phyloP scores from a whole-genome alignment of 1,140 invertebrate species.

The Aphelinus certus region DNA sequence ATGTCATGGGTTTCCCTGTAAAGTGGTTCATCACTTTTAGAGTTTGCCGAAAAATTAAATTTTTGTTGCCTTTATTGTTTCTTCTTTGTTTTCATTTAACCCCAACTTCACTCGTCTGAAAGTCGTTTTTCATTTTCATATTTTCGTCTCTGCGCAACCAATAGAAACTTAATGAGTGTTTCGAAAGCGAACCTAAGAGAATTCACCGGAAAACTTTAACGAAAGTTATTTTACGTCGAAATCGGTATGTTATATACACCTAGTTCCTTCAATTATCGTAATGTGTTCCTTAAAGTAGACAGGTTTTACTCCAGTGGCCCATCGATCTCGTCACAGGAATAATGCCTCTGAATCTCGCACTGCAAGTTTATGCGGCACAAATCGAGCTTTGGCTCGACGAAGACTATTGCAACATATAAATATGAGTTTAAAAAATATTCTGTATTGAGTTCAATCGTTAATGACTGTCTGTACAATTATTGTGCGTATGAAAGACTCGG shows the following conservation, averaged over 20 bases:
- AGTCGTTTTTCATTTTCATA: constrained; percentile 43
- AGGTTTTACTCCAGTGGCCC: constrained; percentile 46
- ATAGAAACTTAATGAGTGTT: constrained; percentile 47
- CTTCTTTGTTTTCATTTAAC: constrained; percentile 39
- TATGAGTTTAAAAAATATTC: constrained; percentile 37
- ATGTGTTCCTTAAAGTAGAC: constrained; percentile 58
- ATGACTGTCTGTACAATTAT: constrained; percentile 37
- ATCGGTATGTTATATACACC: constrained; percentile 49
- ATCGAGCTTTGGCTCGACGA: constrained; percentile 29
- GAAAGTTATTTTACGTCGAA: constrained; percentile 50
- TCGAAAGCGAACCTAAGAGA: constrained; percentile 51
- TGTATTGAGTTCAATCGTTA: constrained; percentile 26
- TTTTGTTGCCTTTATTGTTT: constrained; percentile 46
- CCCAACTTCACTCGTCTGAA: constrained; percentile 43
- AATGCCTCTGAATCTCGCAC: constrained; percentile 39
- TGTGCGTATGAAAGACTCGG: constrained; percentile 32
- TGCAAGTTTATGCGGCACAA: constrained; percentile 35
- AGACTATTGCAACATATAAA: constrained; percentile 39
- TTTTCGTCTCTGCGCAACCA: constrained; percentile 60
- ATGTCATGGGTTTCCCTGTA: constrained; percentile 39
- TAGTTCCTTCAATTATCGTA: constrained; percentile 55
- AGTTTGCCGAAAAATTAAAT: constrained; percentile 59
- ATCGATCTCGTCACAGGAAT: constrained; percentile 34
- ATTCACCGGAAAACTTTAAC: constrained; percentile 55
- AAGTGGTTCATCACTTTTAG: constrained; percentile 47